phyloP scores from a whole-genome alignment of 2,888 invertebrate species.

The Calliopum simillimum region DNA sequence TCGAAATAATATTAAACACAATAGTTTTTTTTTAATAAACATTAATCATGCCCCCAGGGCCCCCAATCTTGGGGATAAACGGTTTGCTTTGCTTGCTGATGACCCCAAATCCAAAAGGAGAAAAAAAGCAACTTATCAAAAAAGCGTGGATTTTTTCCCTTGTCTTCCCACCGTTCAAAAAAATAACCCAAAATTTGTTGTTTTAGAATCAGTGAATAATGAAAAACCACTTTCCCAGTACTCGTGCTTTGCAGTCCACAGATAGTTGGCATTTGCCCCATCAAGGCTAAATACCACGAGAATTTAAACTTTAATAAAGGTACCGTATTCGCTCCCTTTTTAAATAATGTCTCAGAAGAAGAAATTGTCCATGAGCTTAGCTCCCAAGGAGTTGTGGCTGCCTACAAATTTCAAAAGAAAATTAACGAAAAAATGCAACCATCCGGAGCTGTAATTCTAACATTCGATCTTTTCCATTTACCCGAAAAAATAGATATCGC shows the following conservation, averaged over 20 bases:
- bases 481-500: constrained; percentile 23
- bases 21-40: not conserved
- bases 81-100: not conserved
- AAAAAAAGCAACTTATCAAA: not conserved
- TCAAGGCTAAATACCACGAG: constrained; percentile 26
- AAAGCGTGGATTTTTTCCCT: not conserved
- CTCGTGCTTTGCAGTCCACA: constrained; percentile 30
- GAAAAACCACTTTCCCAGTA: constrained; percentile 17
- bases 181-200: constrained; percentile 16
- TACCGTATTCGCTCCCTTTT: constrained; percentile 24
- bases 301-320: constrained; percentile 28
- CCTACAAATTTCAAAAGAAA: constrained; percentile 17
- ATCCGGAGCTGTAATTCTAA: constrained; percentile 24
- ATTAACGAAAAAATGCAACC: constrained; percentile 10
- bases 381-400: constrained; percentile 14
- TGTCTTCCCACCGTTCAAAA: not conserved
- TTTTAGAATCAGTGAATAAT: not conserved
- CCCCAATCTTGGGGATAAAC: not conserved
- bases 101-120: not conserved
- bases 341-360: constrained; percentile 24
- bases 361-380: constrained; percentile 31
- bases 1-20: too few species aligned
- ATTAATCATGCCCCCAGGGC: not conserved
- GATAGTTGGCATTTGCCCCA: constrained; percentile 25
- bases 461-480: constrained; percentile 15